These are phyloP conservation scores for Cryptocephalus primarius DNA, from an alignment of 2,888 invertebrate species.

Conservation along the genomic window DNA sequence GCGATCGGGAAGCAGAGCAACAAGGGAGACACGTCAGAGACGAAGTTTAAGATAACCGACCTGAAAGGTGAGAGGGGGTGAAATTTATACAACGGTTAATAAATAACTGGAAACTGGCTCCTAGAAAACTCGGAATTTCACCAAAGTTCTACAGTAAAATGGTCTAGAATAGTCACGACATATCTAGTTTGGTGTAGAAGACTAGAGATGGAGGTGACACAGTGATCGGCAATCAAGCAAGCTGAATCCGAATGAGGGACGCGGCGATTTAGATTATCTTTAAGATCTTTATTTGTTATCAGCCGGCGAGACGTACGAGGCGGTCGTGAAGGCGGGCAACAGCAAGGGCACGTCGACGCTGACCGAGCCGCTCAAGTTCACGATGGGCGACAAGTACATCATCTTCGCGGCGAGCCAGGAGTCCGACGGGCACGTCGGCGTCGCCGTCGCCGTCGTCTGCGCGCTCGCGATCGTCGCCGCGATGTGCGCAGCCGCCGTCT, in stretches of 20 bases:
- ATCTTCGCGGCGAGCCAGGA: slow-evolving; percentile 55
- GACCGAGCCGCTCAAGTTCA: slow-evolving; percentile 62
- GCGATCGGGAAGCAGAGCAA: slow-evolving; percentile 38
- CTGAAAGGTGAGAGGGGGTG: slow-evolving; percentile 38
- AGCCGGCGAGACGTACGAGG: slow-evolving; percentile 65
- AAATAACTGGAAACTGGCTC: too few species aligned
- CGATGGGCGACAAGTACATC: slow-evolving; percentile 61
- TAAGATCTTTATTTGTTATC: slow-evolving; percentile 1
- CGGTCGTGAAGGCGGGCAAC: slow-evolving; percentile 74
- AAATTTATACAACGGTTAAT: too few species aligned
- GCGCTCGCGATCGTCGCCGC: slow-evolving; percentile 52
- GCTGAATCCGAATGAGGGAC: too few species aligned
- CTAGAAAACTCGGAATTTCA: too few species aligned
- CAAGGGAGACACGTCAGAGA: slow-evolving; percentile 63
- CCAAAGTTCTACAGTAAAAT: too few species aligned
- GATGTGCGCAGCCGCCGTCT: slow-evolving; percentile 48
- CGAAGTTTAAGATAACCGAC: slow-evolving; percentile 56
- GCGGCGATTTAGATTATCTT: too few species aligned
- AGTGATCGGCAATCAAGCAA: too few species aligned
- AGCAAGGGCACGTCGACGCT: slow-evolving; percentile 57
- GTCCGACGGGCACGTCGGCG: slow-evolving; percentile 44
- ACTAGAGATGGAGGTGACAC: too few species aligned
- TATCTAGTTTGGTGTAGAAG: too few species aligned
- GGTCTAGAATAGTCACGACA: too few species aligned
- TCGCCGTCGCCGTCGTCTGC: slow-evolving; percentile 52